phyloP scores from a whole-genome alignment of 2,113 vertebrate genomes.

The Myotis yumanensis region DNA sequence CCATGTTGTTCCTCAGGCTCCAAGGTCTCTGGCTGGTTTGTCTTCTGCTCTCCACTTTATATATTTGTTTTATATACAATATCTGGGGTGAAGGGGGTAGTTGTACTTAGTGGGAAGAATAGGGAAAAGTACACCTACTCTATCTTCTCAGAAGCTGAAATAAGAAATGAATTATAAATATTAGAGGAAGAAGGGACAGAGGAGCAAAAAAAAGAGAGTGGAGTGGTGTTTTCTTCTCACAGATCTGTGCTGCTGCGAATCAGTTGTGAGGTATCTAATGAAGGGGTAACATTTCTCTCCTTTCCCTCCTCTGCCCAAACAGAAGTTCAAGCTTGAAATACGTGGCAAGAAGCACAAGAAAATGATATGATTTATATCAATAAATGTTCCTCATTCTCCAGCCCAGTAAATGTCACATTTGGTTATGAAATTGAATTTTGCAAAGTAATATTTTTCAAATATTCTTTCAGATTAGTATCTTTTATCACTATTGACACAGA shows the following conservation, averaged over 20 bases:
- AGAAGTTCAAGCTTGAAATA: slow-evolving; percentile 9
- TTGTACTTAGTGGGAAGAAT: not conserved
- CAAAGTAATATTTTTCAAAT: slow-evolving; percentile 47
- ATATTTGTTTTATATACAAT: not conserved
- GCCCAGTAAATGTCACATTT: slow-evolving; percentile 65
- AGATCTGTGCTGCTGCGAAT: not conserved
- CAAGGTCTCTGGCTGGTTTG: not conserved
- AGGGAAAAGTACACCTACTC: not conserved
- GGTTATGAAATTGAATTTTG: slow-evolving; percentile 59
- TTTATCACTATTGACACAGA: not conserved
- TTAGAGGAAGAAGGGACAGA: not conserved
- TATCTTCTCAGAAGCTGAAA: not conserved
- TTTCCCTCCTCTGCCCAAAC: not conserved
- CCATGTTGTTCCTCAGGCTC: not conserved
- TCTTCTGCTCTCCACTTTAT: not conserved
- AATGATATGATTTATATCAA: slow-evolving; percentile 30
- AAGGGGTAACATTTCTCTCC: not conserved
- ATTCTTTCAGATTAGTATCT: not conserved
- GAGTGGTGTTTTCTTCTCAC: not conserved
- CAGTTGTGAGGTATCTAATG: not conserved
- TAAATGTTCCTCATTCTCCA: slow-evolving; percentile 29
- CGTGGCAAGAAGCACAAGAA: not conserved
- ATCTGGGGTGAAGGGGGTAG: not conserved
- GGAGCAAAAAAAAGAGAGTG: not conserved
- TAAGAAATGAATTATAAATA: not conserved